Percentiles rank a stretch among this genome's conserved stretches.
Evolutionary conservation across 2,113 vertebrate species (phyloP).

Genomic region (Anthoscopus minutus): DNA sequence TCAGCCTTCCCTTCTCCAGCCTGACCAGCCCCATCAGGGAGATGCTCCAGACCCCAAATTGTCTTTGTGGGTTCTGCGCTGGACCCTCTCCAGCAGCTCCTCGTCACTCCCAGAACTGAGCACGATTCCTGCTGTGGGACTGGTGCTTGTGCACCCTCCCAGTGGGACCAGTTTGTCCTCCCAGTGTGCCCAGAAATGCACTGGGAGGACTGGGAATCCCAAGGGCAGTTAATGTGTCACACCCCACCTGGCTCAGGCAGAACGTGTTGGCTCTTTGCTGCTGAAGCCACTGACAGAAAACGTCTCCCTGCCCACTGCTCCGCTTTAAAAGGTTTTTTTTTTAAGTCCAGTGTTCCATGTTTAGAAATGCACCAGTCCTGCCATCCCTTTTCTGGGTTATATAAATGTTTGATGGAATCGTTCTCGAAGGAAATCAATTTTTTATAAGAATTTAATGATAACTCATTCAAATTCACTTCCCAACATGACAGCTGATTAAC

Average conservation of each 20-base stretch:
- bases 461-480: conserved; percentile 56
- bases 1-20: background rate
- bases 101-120: rapidly evolving
- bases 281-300: background rate
- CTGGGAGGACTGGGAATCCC: background rate
- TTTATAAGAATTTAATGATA: conserved; percentile 72
- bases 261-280: background rate
- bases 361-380: background rate
- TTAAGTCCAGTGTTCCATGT: background rate
- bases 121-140: background rate
- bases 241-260: background rate
- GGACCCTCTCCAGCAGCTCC: background rate
- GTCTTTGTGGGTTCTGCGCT: background rate
- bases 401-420: conserved; percentile 70
- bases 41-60: no score
- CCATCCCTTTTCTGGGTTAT: conserved; percentile 60
- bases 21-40: background rate
- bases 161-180: background rate
- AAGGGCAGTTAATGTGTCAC: rapidly evolving
- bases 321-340: background rate
- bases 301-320: background rate
- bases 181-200: background rate
- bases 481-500: conserved; percentile 63
- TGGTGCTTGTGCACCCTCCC: background rate
- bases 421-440: conserved; percentile 69